phyloP scores from a whole-genome alignment of 2,113 vertebrate species.

The Upupa epops region DNA sequence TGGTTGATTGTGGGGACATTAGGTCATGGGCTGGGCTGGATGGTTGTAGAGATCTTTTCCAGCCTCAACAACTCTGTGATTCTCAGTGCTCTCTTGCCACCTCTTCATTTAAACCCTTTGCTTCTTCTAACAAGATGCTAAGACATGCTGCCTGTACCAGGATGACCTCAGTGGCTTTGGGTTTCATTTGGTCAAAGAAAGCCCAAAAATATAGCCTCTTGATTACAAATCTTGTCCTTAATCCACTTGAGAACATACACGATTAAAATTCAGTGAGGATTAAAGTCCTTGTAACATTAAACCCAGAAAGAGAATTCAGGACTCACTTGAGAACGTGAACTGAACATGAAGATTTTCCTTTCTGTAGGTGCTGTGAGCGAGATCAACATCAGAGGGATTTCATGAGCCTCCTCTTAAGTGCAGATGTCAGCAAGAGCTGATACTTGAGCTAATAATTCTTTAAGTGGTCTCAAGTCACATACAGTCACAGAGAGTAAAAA shows the following conservation, averaged over 20 bases:
- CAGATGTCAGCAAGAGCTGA: background rate
- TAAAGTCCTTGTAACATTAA: background rate
- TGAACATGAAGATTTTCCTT: background rate
- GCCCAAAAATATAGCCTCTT: background rate
- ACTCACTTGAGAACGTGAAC: background rate
- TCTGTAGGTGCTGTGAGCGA: background rate
- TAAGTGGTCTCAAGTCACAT: background rate
- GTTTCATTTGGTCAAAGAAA: background rate
- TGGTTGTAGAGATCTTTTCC: too few species aligned
- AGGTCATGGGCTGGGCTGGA: too few species aligned
- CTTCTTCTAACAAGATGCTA: background rate
- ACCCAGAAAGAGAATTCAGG: background rate
- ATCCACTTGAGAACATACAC: background rate
- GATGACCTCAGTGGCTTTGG: too few species aligned
- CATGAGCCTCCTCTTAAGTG: background rate
- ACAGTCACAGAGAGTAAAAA: background rate
- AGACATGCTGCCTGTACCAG: accelerated
- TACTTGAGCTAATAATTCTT: background rate
- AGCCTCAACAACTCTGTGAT: too few species aligned
- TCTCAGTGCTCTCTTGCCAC: background rate
- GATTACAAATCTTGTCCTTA: background rate
- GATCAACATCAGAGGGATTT: background rate
- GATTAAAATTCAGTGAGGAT: background rate
- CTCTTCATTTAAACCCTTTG: background rate
- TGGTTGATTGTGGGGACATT: too few species aligned